Conservation (phyloP, 2,888 invertebrate genomes). For the Drosophila ezoana region DNA sequence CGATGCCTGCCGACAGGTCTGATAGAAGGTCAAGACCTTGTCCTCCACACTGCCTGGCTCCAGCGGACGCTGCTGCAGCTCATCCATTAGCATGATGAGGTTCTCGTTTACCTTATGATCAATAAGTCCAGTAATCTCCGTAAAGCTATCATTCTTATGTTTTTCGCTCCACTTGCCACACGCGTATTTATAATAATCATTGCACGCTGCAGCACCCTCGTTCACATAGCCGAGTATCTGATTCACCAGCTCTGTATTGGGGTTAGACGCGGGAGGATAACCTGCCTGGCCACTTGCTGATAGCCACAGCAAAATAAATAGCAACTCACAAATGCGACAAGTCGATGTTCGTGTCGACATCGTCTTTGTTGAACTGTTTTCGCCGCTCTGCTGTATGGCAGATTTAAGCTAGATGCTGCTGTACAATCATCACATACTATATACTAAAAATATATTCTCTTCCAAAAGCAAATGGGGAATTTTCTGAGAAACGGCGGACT, state of each 20-base stretch:
- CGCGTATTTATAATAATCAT: conserved; percentile 75
- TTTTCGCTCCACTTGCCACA: conserved; percentile 72
- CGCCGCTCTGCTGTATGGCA: neutral
- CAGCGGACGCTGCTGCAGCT: conserved; percentile 12
- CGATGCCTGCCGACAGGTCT: conserved; percentile 57
- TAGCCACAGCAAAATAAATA: neutral
- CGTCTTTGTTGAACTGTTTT: conserved; percentile 17
- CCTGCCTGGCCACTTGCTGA: neutral
- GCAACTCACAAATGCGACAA: neutral
- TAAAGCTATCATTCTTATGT: conserved; percentile 51
- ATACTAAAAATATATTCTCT: neutral
- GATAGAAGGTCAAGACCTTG: conserved; percentile 63
- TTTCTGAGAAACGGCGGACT: too few species aligned
- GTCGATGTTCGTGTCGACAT: conserved; percentile 15
- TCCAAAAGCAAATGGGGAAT: neutral
- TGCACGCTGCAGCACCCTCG: conserved; percentile 57
- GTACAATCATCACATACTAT: conserved; percentile 18
- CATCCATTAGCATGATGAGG: conserved; percentile 52
- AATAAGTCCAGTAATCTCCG: conserved; percentile 68
- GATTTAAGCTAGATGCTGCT: neutral
- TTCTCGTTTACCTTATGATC: conserved; percentile 73
- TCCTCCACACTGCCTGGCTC: conserved; percentile 40
- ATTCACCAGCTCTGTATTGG: conserved; percentile 33
- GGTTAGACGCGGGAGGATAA: neutral
- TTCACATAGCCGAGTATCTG: conserved; percentile 60